phyloP scores from a whole-genome alignment of 1,140 invertebrate species.

The Ganaspis sp. region DNA sequence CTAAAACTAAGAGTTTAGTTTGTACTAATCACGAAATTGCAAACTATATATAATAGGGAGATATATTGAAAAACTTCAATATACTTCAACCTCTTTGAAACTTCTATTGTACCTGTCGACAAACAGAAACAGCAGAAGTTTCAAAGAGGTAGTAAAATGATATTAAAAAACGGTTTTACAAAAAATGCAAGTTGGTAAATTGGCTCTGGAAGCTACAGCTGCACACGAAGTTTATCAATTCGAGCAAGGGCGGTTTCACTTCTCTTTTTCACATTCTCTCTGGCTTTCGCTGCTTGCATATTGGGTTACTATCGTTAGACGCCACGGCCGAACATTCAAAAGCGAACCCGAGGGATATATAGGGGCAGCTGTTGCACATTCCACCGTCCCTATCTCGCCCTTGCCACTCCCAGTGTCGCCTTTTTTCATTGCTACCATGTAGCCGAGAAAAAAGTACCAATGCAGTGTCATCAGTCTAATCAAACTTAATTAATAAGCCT shows the following conservation, averaged over 20 bases:
- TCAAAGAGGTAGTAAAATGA: too few relatives aligned
- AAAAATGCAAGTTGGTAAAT: not conserved
- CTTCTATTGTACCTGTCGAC: too few relatives aligned
- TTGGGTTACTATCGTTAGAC: conserved; percentile 53
- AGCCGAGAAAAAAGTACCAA: not conserved
- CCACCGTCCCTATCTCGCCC: conserved; percentile 54
- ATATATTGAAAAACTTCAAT: too few relatives aligned
- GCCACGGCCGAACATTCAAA: conserved; percentile 53
- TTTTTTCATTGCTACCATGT: conserved; percentile 27
- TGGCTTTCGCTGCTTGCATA: conserved; percentile 36
- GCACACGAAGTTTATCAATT: conserved; percentile 51
- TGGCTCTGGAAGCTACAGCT: not conserved
- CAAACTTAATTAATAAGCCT: conserved; percentile 1
- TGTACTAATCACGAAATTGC: too few relatives aligned
- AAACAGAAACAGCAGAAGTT: too few relatives aligned
- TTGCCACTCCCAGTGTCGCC: conserved; percentile 32
- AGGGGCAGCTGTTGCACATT: conserved; percentile 64
- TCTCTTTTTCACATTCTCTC: conserved; percentile 37
- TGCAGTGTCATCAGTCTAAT: conserved; percentile 20
- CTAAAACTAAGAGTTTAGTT: too few relatives aligned
- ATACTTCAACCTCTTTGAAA: too few relatives aligned
- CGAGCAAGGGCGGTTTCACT: conserved; percentile 53
- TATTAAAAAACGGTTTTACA: not conserved
- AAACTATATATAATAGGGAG: too few relatives aligned
- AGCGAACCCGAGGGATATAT: conserved; percentile 51